A percentile compares a stretch with the other conserved stretches of the same genome.
These are phyloP conservation scores for Drosophila sproati DNA, from an alignment of 1,140 invertebrate genomes.

Conservation along the genomic window DNA sequence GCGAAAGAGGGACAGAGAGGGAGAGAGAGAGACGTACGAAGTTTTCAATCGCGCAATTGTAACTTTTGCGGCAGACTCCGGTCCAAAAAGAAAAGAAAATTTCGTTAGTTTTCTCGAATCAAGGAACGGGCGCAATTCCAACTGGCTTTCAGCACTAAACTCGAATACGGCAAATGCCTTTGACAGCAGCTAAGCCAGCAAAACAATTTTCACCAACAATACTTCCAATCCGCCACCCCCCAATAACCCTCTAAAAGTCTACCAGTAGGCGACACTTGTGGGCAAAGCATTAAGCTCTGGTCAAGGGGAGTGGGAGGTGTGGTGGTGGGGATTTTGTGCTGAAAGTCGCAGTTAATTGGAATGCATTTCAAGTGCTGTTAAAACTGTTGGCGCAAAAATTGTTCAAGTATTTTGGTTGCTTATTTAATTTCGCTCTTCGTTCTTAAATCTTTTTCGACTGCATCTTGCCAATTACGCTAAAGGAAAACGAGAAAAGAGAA, in stretches of 20 bases:
- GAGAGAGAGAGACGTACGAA: background rate
- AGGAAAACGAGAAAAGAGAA: constrained; percentile 1
- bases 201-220: constrained; percentile 70
- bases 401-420: constrained; percentile 51
- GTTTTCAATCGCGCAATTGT: constrained; percentile 53
- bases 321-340: background rate
- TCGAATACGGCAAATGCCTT: constrained; percentile 55
- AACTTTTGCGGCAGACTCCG: constrained; percentile 48
- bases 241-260: constrained; percentile 6
- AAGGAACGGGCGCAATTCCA: constrained; percentile 67
- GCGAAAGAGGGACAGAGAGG: background rate
- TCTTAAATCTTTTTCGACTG: constrained; percentile 4
- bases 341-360: constrained; percentile 66
- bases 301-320: background rate
- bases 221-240: background rate
- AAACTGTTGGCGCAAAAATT: constrained; percentile 54
- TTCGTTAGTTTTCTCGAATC: constrained; percentile 57
- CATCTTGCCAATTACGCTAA: constrained; percentile 28
- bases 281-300: constrained; percentile 57
- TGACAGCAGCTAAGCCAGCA: constrained; percentile 72
- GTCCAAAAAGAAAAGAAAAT: constrained; percentile 29
- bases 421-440: constrained; percentile 33
- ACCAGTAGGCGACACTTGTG: constrained; percentile 71
- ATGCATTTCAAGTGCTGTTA: constrained; percentile 68
- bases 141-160: constrained; percentile 36